Base-by-base conservation (phyloP, 2,888 invertebrate genomes). In the Phymatocera aterrima region DNA sequence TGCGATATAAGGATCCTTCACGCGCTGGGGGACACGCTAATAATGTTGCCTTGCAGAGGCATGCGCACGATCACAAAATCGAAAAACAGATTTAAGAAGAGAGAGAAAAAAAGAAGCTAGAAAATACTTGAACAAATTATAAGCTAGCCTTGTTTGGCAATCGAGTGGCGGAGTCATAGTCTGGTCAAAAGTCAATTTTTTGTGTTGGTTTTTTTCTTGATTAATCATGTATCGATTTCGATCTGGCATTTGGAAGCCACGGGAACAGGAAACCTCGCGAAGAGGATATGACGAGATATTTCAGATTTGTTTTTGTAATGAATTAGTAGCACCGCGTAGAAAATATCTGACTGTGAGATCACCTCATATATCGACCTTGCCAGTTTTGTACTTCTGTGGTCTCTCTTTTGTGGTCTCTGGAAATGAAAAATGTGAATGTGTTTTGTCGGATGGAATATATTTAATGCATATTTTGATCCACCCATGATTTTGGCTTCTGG, bases 1-100 rank as follows among this genome's bases (percentile, higher is more conserved):
- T 64, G 18, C 37, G 61, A 15, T 12, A 37, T 37, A 61, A 61
- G n/a, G 61, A 64, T 64, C 31, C 34, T 64, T 64, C 61, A 64
- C 18, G 34, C 57, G 28, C 57, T 12, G 10, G 28, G 61, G n/a
- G 24, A 64, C 61, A 64, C 61, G 61, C 10, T 64, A 64, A 64
- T 64, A 37, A 64, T 37, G 34, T 34, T 37, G 34, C 34, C 61
- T 34, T 64, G 34, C 10, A 8, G 6, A 64, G 37, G 37, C 8
- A 8, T 34, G 37, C 21, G 8, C 15, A n/a, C 61, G 34, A 24
- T 57, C 24, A 24, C 37, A 12, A 64, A 37, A 64, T 43, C 43
- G 12, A 8, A 43, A 43, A 43, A 43, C 43, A 0, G 43, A 10
- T 43, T 43, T 43, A 12, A 43, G n/a, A n/a, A 4, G 28, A 28